Percentiles rank a stretch among this genome's conserved stretches.
Evolutionary conservation across 1,140 invertebrate genomes (phyloP).

Genomic region (Wiebesia pumilae): DNA sequence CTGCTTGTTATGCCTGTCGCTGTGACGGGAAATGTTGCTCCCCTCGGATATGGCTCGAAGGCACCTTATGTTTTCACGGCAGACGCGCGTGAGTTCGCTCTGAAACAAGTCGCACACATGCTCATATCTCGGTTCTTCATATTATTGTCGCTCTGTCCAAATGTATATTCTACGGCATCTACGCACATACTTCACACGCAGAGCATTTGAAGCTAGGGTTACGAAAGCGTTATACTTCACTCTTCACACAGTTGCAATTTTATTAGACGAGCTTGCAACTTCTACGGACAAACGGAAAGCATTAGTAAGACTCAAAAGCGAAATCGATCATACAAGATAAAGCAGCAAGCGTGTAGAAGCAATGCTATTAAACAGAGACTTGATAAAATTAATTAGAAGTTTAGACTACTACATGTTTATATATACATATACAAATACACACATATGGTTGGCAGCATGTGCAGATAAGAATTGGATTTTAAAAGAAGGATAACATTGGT

Average conservation of each 20-base stretch:
- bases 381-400: too few relatives aligned
- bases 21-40: constrained; percentile 66
- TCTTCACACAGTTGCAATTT: constrained; percentile 2
- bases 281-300: neutral
- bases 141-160: neutral
- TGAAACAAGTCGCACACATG: constrained; percentile 70
- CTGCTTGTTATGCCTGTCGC: constrained; percentile 71
- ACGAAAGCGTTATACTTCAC: constrained; percentile 32
- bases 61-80: constrained; percentile 83
- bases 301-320: constrained; percentile 16
- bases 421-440: too few relatives aligned
- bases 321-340: neutral
- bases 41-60: constrained; percentile 78
- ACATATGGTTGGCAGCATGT: too few relatives aligned
- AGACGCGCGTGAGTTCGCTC: constrained; percentile 84
- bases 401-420: too few relatives aligned
- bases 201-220: neutral
- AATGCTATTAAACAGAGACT: neutral
- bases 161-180: too few relatives aligned
- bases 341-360: neutral
- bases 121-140: neutral
- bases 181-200: neutral
- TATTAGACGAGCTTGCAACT: neutral
- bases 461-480: neutral
- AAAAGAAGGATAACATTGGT: neutral